Evolutionary conservation across 2,888 invertebrate genomes (phyloP).

Genomic region (Caenorhabditis japonica): DNA sequence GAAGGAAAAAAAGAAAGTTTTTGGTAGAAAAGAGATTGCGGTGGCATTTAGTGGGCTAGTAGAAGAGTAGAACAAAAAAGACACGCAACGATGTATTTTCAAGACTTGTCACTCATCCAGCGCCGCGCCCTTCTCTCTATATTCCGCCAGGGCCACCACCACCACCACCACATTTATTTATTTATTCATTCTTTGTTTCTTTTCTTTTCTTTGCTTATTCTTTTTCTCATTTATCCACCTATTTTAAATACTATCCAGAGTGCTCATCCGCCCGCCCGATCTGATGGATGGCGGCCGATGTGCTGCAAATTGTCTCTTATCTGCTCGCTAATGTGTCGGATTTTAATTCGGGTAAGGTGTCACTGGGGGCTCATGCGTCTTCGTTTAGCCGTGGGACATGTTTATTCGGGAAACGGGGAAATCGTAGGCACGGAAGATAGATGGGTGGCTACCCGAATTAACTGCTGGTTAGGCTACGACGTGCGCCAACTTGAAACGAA

Average conservation of each 20-base stretch:
- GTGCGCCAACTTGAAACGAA: too few species aligned
- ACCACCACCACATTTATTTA: neutral
- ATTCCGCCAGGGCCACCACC: constrained; percentile 22
- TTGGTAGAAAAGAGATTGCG: too few species aligned
- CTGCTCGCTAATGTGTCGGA: constrained; percentile 76
- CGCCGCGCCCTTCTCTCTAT: constrained; percentile 25
- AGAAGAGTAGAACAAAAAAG: constrained; percentile 42
- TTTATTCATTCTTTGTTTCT: neutral
- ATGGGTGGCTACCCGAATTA: neutral
- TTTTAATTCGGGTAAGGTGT: constrained; percentile 59
- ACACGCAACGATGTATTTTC: constrained; percentile 50
- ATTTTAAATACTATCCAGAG: too few species aligned
- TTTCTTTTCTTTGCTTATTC: constrained; percentile 14
- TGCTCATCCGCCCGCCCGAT: too few species aligned
- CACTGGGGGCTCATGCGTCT: constrained; percentile 35
- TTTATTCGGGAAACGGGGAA: neutral
- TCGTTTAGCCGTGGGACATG: constrained; percentile 19
- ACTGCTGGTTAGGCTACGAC: too few species aligned
- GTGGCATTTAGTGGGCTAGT: constrained; percentile 18
- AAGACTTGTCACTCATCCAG: constrained; percentile 53
- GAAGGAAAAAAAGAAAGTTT: too few species aligned
- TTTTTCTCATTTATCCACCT: too few species aligned
- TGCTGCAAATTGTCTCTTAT: constrained; percentile 75
- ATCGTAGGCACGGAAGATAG: neutral
- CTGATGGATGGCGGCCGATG: constrained; percentile 72